Evolutionary conservation across 2,888 invertebrate species (phyloP).

Genomic region (Uropetala carovei): DNA sequence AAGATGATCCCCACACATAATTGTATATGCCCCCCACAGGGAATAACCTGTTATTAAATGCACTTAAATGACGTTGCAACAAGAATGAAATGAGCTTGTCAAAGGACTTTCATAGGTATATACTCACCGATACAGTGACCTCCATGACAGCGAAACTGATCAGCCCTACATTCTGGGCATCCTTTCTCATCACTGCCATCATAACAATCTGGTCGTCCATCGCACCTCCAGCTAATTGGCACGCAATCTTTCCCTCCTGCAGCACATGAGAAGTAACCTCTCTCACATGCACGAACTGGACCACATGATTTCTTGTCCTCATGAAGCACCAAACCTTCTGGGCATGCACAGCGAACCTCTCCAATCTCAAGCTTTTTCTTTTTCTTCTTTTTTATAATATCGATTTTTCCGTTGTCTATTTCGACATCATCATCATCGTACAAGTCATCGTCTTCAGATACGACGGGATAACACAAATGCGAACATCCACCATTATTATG

Average conservation of each 20-base stretch:
- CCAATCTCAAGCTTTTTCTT: constrained; percentile 32
- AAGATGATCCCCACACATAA: no score
- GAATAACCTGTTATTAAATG: no score
- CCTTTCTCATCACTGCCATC: constrained; percentile 89
- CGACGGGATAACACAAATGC: constrained; percentile 81
- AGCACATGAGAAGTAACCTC: constrained; percentile 84
- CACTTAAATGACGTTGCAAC: no score
- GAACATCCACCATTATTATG: constrained; percentile 81
- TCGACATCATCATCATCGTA: constrained; percentile 72
- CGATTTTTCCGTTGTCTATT: constrained; percentile 25
- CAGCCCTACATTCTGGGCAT: constrained; percentile 83
- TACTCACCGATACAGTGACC: constrained; percentile 80
- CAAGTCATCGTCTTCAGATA: constrained; percentile 72
- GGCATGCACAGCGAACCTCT: constrained; percentile 83
- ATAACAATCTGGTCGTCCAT: constrained; percentile 88
- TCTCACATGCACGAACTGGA: constrained; percentile 82
- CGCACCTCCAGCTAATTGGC: constrained; percentile 85
- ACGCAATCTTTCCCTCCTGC: constrained; percentile 81
- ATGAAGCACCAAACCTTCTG: constrained; percentile 80
- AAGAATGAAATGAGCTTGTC: no score
- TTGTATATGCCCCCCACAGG: no score
- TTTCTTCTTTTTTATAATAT: constrained; percentile 14
- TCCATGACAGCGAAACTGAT: constrained; percentile 82
- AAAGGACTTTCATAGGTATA: not conserved
- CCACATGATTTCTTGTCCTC: constrained; percentile 81